phyloP scores from a whole-genome alignment of 1,140 invertebrate genomes.

The Drosophila biarmipes region DNA sequence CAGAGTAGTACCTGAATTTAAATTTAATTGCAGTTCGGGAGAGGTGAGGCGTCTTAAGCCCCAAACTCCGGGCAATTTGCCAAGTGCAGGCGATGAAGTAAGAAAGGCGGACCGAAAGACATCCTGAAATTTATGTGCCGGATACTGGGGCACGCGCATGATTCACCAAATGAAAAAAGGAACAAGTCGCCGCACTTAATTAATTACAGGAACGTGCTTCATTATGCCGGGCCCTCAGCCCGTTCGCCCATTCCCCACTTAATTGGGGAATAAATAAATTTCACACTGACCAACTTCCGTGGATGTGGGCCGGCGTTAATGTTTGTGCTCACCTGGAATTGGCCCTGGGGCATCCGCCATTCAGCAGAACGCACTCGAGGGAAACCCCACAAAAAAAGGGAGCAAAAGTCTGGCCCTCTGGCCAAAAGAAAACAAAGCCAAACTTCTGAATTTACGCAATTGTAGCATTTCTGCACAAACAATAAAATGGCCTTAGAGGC shows the following conservation, averaged over 20 bases:
- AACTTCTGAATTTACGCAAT: conserved; percentile 74
- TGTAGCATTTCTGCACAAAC: conserved; percentile 68
- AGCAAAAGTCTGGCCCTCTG: background rate
- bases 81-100: conserved; percentile 59
- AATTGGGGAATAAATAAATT: conserved; percentile 79
- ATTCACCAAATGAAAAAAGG: conserved; percentile 62
- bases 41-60: conserved; percentile 8
- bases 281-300: conserved; percentile 63
- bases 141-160: conserved; percentile 48
- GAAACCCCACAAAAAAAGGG: conserved; percentile 34
- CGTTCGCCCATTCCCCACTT: conserved; percentile 6
- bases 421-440: conserved; percentile 50
- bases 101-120: conserved; percentile 47
- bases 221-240: conserved; percentile 56
- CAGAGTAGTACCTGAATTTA: conserved; percentile 30
- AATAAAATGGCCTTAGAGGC: conserved; percentile 75
- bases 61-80: conserved; percentile 37
- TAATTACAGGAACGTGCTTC: conserved; percentile 79
- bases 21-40: conserved; percentile 40
- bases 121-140: conserved; percentile 54
- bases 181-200: conserved; percentile 69
- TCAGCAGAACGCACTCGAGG: conserved; percentile 72
- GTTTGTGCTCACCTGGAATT: conserved; percentile 70
- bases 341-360: conserved; percentile 62
- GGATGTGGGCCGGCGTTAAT: conserved; percentile 29